These are phyloP conservation scores for Cynodonichthys magdalenae DNA, from an alignment of 2,797 vertebrate species.

Conservation along the genomic window DNA sequence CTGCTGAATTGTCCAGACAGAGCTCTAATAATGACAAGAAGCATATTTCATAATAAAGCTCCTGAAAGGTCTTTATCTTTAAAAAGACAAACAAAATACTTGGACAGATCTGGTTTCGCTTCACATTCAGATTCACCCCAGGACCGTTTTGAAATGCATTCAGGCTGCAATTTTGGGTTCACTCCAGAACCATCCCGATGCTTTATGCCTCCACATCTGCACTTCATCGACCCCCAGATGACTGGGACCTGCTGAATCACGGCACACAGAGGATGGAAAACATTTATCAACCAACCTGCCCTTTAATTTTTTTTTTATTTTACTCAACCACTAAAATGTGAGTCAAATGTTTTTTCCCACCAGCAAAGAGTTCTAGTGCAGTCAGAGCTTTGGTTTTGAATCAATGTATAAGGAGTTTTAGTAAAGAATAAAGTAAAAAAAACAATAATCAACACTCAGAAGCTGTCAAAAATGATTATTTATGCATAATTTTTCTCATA, in stretches of 20 bases:
- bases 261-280: conserved; percentile 48
- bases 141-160: conserved; percentile 11
- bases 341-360: not conserved
- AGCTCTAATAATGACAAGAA: conserved; percentile 8
- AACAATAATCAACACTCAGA: not conserved
- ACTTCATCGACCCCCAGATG: conserved; percentile 69
- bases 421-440: not conserved
- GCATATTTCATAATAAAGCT: not conserved
- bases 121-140: not conserved
- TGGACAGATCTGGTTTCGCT: not conserved
- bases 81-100: conserved; percentile 28
- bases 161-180: not conserved
- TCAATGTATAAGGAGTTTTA: too few species aligned
- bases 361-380: too few species aligned
- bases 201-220: conserved; percentile 65
- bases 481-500: conserved; percentile 7
- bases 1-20: conserved; percentile 4
- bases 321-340: conserved; percentile 17
- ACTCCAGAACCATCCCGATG: conserved; percentile 51
- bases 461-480: conserved; percentile 15
- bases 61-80: conserved; percentile 7
- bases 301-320: not conserved
- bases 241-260: conserved; percentile 76
- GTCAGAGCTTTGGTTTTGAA: too few species aligned
- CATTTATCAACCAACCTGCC: conserved; percentile 19